Base-by-base conservation (phyloP, 2,888 invertebrate species). In the Matsumyia berberina region DNA sequence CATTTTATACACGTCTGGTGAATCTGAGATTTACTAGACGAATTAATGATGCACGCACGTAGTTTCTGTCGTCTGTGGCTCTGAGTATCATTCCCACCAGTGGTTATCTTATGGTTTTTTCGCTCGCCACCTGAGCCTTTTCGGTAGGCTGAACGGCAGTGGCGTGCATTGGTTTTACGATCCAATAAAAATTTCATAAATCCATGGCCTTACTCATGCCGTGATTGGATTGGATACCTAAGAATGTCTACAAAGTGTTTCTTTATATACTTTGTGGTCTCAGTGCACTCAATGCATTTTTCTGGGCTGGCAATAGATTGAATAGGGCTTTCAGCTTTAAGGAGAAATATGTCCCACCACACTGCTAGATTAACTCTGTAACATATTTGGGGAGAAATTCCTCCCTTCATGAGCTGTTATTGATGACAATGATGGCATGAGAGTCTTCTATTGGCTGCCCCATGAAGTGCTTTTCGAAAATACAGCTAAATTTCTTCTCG, bases 41-140 rank as follows among this genome's bases (percentile, higher is more conserved):
- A 83, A 83, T 83, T 83, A 79, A 83, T 83, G 83, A 83, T 83
- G 73, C 83, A 83, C 83, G 83, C 83, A 83, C 83, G 83, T 69
- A 79, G 58, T 57, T 62, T 69, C 51, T 78, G 83, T 73, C 82
- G 82, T 83, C 83, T 73, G 70, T 72, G 42, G 49, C 78, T 69
- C 42, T 67, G 39, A 64, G 83, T 83, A 67, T 82, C 72, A 72
- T 72, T 82, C 72, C 60, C 57, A 70, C 24, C 49, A 62, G 76
- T 60, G 60, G 67, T 60, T 29, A 37, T 35, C 44, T 51, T 58
- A 58, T 39, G 31, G 46, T 15, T 60, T 39, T 42, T 46, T 57
- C 11, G 1, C 42, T 62, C 15, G 29, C 57, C 60, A 83, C 67
- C 72, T 83, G 67, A 17, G 19, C 12, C 49, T 69, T 49, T 42